phyloP scores from a whole-genome alignment of 2,113 vertebrate species.

The Gopherus flavomarginatus region DNA sequence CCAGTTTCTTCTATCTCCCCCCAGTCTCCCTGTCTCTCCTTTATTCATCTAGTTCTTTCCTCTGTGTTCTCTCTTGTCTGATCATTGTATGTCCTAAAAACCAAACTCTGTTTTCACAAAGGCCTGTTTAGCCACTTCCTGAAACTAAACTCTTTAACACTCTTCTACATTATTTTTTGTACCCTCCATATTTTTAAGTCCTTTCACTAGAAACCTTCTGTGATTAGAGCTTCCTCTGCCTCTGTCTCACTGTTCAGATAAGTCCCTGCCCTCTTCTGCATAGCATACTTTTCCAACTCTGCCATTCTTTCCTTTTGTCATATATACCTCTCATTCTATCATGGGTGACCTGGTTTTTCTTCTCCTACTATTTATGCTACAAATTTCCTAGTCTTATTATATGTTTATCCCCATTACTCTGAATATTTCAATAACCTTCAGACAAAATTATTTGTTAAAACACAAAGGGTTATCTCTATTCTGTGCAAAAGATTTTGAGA shows the following conservation, averaged over 20 bases:
- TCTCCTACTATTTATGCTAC: not conserved
- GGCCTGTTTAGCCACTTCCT: not conserved
- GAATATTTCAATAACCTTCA: not conserved
- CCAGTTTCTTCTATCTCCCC: not conserved
- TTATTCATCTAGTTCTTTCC: not conserved
- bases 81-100: not conserved
- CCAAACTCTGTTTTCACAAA: not conserved
- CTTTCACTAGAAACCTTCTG: not conserved
- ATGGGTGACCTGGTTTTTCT: not conserved
- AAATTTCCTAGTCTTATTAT: not conserved
- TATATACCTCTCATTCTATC: not conserved
- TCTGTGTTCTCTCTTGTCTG: not conserved
- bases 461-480: not conserved
- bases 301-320: not conserved
- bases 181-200: not conserved
- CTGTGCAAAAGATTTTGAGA: not conserved
- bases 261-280: not conserved
- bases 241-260: not conserved
- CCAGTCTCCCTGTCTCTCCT: not conserved
- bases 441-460: not conserved
- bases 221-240: not conserved
- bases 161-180: not conserved
- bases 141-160: not conserved
- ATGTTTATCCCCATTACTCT: not conserved
- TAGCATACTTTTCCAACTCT: not conserved